Conservation (phyloP, 2,797 vertebrate genomes). For the Borostomias antarcticus region DNA sequence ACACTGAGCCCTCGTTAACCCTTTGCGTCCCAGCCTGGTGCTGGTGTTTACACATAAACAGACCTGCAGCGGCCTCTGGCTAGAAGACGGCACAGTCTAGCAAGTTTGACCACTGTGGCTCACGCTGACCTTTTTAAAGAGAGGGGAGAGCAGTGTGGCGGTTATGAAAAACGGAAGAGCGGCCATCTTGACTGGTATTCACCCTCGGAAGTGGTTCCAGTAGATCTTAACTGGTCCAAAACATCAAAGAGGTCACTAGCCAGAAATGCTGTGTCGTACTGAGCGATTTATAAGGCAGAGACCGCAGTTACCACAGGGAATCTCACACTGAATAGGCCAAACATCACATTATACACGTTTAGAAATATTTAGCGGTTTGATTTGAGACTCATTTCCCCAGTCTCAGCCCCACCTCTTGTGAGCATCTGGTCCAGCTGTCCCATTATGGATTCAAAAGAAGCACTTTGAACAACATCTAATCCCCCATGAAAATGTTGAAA, state of each 20-base stretch:
- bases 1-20: background rate
- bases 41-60: conserved; percentile 32
- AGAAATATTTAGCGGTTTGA: conserved; percentile 8
- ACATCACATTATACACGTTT: background rate
- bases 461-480: conserved; percentile 6
- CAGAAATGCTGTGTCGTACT: conserved; percentile 11
- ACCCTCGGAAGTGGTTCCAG: conserved; percentile 23
- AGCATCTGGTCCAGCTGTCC: conserved; percentile 10
- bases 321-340: too few species aligned
- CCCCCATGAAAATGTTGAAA: conserved; percentile 16
- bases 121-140: conserved; percentile 16
- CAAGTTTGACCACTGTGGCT: conserved; percentile 37
- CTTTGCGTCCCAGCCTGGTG: background rate
- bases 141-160: conserved; percentile 13
- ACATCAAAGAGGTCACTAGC: conserved; percentile 26
- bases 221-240: conserved; percentile 29
- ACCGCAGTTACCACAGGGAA: conserved; percentile 1
- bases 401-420: conserved; percentile 3
- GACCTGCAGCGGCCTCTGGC: conserved; percentile 2
- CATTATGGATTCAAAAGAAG: too few species aligned
- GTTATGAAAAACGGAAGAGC: conserved; percentile 25
- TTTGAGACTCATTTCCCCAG: background rate
- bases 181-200: conserved; percentile 21
- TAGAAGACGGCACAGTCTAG: conserved; percentile 30
- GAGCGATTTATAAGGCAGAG: conserved; percentile 12